These are phyloP conservation scores for Pica pica DNA, from an alignment of 2,113 vertebrate species.

Conservation along the genomic window DNA sequence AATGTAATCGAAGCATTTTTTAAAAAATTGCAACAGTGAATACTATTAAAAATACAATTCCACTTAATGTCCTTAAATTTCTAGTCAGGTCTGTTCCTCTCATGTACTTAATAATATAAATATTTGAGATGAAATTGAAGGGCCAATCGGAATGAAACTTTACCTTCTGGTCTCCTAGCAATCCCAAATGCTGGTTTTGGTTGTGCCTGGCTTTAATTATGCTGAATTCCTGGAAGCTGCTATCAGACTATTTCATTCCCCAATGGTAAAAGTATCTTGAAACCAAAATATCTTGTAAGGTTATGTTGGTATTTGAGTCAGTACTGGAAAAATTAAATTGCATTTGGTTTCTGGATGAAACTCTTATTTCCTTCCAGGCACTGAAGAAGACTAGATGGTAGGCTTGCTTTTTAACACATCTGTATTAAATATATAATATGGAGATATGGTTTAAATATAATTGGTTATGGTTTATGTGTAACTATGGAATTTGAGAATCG, in stretches of 20 bases:
- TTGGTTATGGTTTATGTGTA: background rate
- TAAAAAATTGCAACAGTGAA: background rate
- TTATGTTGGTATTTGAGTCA: background rate
- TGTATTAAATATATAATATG: slow-evolving; percentile 17
- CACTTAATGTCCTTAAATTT: background rate
- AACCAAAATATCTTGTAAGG: background rate
- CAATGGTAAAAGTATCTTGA: background rate
- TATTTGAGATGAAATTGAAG: background rate
- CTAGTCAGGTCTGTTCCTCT: background rate
- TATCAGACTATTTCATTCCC: background rate
- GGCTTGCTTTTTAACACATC: background rate
- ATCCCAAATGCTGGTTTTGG: background rate
- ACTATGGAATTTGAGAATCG: background rate
- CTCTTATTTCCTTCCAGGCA: background rate
- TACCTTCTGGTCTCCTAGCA: background rate
- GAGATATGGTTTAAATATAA: background rate
- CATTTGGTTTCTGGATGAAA: background rate
- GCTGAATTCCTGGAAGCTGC: background rate
- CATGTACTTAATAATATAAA: background rate
- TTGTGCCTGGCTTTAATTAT: background rate
- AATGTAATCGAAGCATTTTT: background rate
- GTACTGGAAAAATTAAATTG: background rate
- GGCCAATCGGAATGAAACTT: background rate
- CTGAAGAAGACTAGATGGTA: background rate
- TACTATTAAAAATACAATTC: background rate